phyloP scores from a whole-genome alignment of 2,888 invertebrate genomes.

The Leptodirus hochenwartii region DNA sequence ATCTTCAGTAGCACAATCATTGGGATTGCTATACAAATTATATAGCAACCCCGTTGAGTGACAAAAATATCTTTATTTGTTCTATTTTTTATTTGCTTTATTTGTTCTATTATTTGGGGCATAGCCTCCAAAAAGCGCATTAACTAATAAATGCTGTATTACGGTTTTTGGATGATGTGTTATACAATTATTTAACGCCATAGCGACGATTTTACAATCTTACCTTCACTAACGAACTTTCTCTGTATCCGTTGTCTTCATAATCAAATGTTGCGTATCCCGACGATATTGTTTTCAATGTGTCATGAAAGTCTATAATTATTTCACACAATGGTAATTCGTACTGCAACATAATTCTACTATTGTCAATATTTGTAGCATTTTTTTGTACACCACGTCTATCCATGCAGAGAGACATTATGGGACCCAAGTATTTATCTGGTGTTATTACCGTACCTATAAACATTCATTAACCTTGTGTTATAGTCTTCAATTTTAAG shows the following conservation, averaged over 20 bases:
- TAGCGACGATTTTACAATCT: too few species aligned
- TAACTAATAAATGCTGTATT: not conserved
- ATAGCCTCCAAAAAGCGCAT: too few species aligned
- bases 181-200: too few species aligned
- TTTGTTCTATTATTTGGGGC: too few species aligned
- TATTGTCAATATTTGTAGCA: conserved; percentile 62
- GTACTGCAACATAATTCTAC: conserved; percentile 64
- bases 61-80: too few species aligned
- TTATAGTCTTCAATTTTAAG: conserved; percentile 5
- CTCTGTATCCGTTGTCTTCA: conserved; percentile 69
- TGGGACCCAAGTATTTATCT: conserved; percentile 46
- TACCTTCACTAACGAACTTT: conserved; percentile 62
- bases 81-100: too few species aligned
- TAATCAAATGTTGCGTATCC: conserved; percentile 95
- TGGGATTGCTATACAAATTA: conserved; percentile 1
- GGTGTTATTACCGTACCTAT: conserved; percentile 80
- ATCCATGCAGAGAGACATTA: conserved; percentile 57
- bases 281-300: conserved; percentile 71
- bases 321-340: conserved; percentile 83
- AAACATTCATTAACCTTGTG: conserved; percentile 9
- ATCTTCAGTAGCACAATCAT: too few species aligned
- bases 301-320: conserved; percentile 87
- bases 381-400: conserved; percentile 53
- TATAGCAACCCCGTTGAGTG: too few species aligned
- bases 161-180: too few species aligned